phyloP scores from a whole-genome alignment of 2,797 vertebrate genomes.

The Orestias chungarensis region DNA sequence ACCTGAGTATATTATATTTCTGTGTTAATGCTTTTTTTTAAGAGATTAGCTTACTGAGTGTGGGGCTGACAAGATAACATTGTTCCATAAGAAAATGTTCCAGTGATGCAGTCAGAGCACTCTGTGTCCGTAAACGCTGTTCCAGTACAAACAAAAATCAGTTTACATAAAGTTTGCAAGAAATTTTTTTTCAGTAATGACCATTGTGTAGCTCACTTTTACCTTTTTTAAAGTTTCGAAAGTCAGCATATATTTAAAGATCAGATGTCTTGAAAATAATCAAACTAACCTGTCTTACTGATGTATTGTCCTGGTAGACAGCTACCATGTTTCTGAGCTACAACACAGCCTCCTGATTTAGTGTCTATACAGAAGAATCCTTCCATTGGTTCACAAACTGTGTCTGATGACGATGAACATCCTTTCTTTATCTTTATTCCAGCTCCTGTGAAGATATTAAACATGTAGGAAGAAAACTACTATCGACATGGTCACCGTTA shows the following conservation, averaged over 20 bases:
- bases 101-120: too few relatives aligned
- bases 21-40: not conserved
- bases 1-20: not conserved
- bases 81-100: constrained; percentile 24
- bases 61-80: constrained; percentile 50
- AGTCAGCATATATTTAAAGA: too few relatives aligned
- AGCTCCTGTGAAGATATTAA: constrained; percentile 20
- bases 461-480: not conserved
- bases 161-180: not conserved
- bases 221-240: not conserved
- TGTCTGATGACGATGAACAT: constrained; percentile 33
- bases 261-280: not conserved
- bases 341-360: constrained; percentile 9
- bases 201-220: not conserved
- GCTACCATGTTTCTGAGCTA: constrained; percentile 35
- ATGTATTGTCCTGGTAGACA: constrained; percentile 19
- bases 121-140: constrained; percentile 34
- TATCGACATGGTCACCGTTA: accelerated
- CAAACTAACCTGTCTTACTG: not conserved
- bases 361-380: constrained; percentile 42
- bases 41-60: constrained; percentile 50
- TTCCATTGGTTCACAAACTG: constrained; percentile 50
- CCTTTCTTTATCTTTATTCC: not conserved
- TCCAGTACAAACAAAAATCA: constrained; percentile 13
- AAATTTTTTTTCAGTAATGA: too few relatives aligned